A percentile compares a stretch with the other conserved stretches of the same genome.
Conservation (phyloP, 1,140 invertebrate species). For the Dinothrombium tinctorium region DNA sequence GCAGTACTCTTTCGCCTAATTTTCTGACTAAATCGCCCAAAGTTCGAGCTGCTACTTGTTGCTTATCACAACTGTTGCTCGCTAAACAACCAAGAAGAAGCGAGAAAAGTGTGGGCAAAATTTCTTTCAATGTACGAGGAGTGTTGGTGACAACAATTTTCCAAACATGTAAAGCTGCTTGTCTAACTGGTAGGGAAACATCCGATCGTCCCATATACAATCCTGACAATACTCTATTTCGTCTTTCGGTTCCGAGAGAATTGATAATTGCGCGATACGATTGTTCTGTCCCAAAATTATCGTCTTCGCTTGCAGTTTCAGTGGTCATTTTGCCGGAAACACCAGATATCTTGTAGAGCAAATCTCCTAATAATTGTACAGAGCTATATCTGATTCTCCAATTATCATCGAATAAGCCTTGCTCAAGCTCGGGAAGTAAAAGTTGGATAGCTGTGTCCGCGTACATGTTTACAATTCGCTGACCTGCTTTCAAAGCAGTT, state of each 20-base stretch:
- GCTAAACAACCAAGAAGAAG: slow-evolving; percentile 75
- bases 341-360: slow-evolving; percentile 78
- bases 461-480: slow-evolving; percentile 86
- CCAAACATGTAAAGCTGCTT: slow-evolving; percentile 92
- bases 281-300: slow-evolving; percentile 94
- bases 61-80: slow-evolving; percentile 80
- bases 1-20: slow-evolving; percentile 84
- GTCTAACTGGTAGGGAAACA: slow-evolving; percentile 82
- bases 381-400: slow-evolving; percentile 94
- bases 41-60: slow-evolving; percentile 81
- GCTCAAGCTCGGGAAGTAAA: slow-evolving; percentile 76
- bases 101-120: slow-evolving; percentile 77
- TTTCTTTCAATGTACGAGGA: slow-evolving; percentile 82
- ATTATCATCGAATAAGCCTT: slow-evolving; percentile 83
- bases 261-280: slow-evolving; percentile 71
- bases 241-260: slow-evolving; percentile 57
- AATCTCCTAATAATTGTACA: slow-evolving; percentile 82
- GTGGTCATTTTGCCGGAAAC: slow-evolving; percentile 98
- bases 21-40: slow-evolving; percentile 91
- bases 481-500: slow-evolving; percentile 83
- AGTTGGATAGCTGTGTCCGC: slow-evolving; percentile 84
- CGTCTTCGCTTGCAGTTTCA: slow-evolving; percentile 89
- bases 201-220: slow-evolving; percentile 94
- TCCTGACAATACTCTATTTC: slow-evolving; percentile 79
- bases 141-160: slow-evolving; percentile 87